Percentiles rank a stretch among this genome's conserved stretches.
Conservation (phyloP, 2,113 vertebrate species). For the Steatornis caripensis region DNA sequence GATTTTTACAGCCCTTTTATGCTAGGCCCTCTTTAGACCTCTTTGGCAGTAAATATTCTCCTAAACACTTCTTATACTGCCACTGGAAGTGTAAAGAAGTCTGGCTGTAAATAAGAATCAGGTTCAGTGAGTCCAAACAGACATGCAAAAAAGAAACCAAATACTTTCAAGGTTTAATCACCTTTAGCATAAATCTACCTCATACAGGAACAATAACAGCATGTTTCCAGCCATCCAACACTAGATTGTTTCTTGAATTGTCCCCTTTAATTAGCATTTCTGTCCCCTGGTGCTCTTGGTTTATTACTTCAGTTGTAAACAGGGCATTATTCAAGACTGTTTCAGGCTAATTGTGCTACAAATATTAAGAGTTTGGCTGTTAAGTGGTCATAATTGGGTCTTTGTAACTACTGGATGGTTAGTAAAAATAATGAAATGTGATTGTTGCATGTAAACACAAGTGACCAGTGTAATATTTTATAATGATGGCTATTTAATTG, state of each 20-base stretch:
- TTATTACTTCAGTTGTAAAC: slow-evolving; percentile 50
- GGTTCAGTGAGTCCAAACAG: neutral
- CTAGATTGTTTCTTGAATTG: slow-evolving; percentile 35
- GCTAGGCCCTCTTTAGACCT: neutral
- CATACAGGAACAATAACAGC: neutral
- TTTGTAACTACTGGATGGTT: slow-evolving; percentile 41
- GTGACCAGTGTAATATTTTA: slow-evolving; percentile 1
- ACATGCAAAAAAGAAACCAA: neutral
- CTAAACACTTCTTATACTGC: neutral
- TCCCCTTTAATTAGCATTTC: slow-evolving; percentile 43
- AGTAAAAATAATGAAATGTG: slow-evolving; percentile 39
- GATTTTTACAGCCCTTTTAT: slow-evolving; percentile 26
- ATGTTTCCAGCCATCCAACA: neutral
- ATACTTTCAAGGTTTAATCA: slow-evolving; percentile 24
- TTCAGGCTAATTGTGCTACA: slow-evolving; percentile 44
- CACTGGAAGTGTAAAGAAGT: slow-evolving; percentile 9
- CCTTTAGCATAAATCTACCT: neutral
- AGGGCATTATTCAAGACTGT: slow-evolving; percentile 51
- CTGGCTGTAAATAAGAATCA: slow-evolving; percentile 8
- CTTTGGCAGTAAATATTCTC: slow-evolving; percentile 3
- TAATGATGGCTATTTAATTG: slow-evolving; percentile 26
- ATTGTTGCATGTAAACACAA: neutral
- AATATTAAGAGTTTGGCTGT: slow-evolving; percentile 39
- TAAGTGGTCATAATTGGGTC: slow-evolving; percentile 38
- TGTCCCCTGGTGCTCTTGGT: slow-evolving; percentile 35